A percentile compares a stretch with the other conserved stretches of the same genome.
Evolutionary conservation across 2,888 invertebrate species (phyloP).

Genomic region (Polyommatus iphigenia): DNA sequence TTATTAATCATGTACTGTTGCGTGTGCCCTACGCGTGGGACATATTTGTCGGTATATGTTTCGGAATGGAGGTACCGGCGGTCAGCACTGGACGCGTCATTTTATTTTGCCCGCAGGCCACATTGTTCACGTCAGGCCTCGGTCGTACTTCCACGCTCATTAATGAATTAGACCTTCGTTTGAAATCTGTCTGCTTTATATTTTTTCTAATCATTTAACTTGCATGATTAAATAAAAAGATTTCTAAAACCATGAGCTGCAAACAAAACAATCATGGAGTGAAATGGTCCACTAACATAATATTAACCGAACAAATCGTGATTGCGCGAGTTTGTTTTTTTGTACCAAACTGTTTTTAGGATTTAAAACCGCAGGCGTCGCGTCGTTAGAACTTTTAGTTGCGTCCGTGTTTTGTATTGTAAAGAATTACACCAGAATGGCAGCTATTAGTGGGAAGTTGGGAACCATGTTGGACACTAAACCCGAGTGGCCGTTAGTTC

Average conservation of each 20-base stretch:
- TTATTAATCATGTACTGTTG: constrained; percentile 67
- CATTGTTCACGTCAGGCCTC: constrained; percentile 42
- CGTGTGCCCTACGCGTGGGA: constrained; percentile 37
- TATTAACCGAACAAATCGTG: background rate
- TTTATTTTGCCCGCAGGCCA: constrained; percentile 52
- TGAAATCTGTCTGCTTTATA: constrained; percentile 39
- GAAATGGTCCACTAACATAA: background rate
- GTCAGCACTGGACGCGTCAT: constrained; percentile 46
- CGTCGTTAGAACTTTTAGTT: constrained; percentile 2
- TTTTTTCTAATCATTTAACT: background rate
- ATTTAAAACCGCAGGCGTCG: constrained; percentile 7
- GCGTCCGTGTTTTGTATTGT: constrained; percentile 38
- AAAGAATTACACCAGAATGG: background rate
- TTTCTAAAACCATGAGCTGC: background rate
- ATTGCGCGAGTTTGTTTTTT: background rate
- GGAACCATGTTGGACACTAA: constrained; percentile 15
- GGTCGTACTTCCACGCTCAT: background rate
- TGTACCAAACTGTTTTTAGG: background rate
- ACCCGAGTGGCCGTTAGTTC: constrained; percentile 2
- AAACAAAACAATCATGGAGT: background rate
- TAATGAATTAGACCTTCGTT: constrained; percentile 51
- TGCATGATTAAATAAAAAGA: background rate
- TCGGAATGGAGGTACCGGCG: constrained; percentile 46
- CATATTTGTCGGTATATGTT: constrained; percentile 32
- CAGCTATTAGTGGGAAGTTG: constrained; percentile 1